Evolutionary conservation across 2,888 invertebrate species (phyloP), one percentile per base, ranked within the genome.

Genomic region (Drosophila seclusa): DNA sequence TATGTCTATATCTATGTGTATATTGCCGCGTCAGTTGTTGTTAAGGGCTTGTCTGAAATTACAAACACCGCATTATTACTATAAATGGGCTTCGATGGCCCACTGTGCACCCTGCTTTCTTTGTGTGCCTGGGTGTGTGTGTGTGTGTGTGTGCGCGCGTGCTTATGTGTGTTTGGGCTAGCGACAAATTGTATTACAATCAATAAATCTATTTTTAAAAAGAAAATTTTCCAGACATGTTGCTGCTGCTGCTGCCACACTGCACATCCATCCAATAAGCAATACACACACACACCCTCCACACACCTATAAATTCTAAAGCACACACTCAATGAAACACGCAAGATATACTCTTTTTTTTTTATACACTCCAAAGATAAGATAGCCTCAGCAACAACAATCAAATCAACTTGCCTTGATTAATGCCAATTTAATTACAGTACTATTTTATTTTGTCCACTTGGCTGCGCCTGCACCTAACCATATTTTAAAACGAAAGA

Each of bases 141-240:
- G 40, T 24, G n/a, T 57, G 38, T 45, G 42, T 42, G 40, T n/a
- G n/a, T 57, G 38, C 40, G 42, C 50, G 54, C 13, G 21, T 42
- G 21, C 36, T 36, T 36, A 18, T 49, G 48, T 62, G 54, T 58
- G 59, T 73, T 62, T 74, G 59, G 18, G 36, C 36, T 11, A 29
- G 38, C 65, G 69, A 59, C 73, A 73, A 79, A 76, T 80, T 80
- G 76, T 83, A 83, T 82, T 83, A 68, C 69, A 89, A 90, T 89
- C 89, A 86, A 89, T 89, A 89, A 86, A 74, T 86, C 87, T 90
- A 89, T 89, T 90, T 90, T 77, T 90, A 90, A 89, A 80, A 75
- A 76, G 67, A 63, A 78, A 77, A 82, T 81, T 83, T 83, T 84
- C 78, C 84, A 80, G 68, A 77, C 74, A 70, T 76, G 68, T 64